Conservation (phyloP, 2,888 invertebrate species). For the Xanthia togata region DNA sequence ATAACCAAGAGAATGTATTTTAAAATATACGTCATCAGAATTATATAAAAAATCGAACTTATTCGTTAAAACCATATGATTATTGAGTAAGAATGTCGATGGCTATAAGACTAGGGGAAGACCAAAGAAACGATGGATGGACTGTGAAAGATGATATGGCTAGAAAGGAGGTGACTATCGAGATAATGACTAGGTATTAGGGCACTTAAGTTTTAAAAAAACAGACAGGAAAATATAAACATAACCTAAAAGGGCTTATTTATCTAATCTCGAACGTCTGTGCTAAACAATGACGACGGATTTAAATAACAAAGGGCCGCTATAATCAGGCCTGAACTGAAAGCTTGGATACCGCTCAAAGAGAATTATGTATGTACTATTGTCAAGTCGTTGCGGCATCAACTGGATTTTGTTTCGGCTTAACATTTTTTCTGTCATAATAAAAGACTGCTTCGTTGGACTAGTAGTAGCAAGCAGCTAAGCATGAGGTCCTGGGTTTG, state of each 20-base stretch:
- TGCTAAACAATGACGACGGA: slow-evolving; percentile 14
- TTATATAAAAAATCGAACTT: not conserved
- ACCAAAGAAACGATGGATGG: too few relatives aligned
- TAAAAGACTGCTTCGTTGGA: not conserved
- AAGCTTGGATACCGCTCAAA: slow-evolving; percentile 41
- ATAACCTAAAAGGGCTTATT: slow-evolving; percentile 3
- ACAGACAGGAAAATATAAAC: not conserved
- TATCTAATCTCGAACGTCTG: slow-evolving; percentile 26
- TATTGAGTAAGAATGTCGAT: too few relatives aligned
- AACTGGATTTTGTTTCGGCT: slow-evolving; percentile 36
- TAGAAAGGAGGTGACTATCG: too few relatives aligned
- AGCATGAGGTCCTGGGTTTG: not conserved
- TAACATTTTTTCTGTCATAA: slow-evolving; percentile 2
- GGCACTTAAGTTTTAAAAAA: not conserved
- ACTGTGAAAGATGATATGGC: too few relatives aligned
- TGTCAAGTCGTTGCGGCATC: slow-evolving; percentile 26
- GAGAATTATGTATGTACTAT: slow-evolving; percentile 18
- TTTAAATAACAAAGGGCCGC: slow-evolving; percentile 42
- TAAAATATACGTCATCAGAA: not conserved
- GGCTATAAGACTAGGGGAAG: too few relatives aligned
- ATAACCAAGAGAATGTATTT: not conserved
- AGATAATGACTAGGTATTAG: too few relatives aligned
- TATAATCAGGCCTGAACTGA: slow-evolving; percentile 29
- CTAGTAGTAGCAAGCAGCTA: not conserved
- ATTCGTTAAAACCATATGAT: not conserved